Conservation (phyloP, 2,888 invertebrate genomes). For the Anthoptus insignis region DNA sequence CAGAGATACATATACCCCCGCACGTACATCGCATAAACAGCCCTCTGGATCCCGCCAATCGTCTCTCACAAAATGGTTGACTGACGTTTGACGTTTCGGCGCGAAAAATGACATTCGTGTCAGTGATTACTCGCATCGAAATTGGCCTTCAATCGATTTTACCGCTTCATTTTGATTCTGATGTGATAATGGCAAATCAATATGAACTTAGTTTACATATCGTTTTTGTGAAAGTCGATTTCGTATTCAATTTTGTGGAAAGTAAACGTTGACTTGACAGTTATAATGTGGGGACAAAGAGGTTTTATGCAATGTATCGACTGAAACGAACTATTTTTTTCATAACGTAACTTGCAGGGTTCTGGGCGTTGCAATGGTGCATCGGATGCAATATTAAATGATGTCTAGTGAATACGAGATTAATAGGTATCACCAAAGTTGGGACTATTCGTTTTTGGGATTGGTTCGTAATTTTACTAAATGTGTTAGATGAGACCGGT, state of each 20-base stretch:
- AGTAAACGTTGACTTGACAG: background rate
- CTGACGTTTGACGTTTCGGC: slow-evolving; percentile 83
- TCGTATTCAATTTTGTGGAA: slow-evolving; percentile 27
- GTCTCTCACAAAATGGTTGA: slow-evolving; percentile 68
- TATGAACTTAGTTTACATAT: slow-evolving; percentile 37
- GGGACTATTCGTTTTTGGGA: slow-evolving; percentile 14
- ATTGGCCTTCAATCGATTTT: slow-evolving; percentile 71
- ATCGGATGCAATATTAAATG: slow-evolving; percentile 3
- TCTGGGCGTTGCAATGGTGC: slow-evolving; percentile 19
- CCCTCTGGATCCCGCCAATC: slow-evolving; percentile 71
- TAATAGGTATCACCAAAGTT: background rate
- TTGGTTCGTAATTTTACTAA: slow-evolving; percentile 27
- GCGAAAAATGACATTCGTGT: slow-evolving; percentile 79
- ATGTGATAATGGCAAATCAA: slow-evolving; percentile 49
- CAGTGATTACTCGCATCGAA: slow-evolving; percentile 63
- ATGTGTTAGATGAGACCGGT: background rate
- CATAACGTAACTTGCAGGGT: slow-evolving; percentile 13
- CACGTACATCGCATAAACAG: slow-evolving; percentile 62
- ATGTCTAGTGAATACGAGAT: slow-evolving; percentile 1
- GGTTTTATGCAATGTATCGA: background rate
- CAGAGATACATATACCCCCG: slow-evolving; percentile 64
- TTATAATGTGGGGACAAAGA: background rate
- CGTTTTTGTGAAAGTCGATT: slow-evolving; percentile 18
- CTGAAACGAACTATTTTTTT: too few relatives aligned
- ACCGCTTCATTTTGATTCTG: slow-evolving; percentile 65